Conservation (phyloP, 1,140 invertebrate species). For the Polyergus mexicanus region DNA sequence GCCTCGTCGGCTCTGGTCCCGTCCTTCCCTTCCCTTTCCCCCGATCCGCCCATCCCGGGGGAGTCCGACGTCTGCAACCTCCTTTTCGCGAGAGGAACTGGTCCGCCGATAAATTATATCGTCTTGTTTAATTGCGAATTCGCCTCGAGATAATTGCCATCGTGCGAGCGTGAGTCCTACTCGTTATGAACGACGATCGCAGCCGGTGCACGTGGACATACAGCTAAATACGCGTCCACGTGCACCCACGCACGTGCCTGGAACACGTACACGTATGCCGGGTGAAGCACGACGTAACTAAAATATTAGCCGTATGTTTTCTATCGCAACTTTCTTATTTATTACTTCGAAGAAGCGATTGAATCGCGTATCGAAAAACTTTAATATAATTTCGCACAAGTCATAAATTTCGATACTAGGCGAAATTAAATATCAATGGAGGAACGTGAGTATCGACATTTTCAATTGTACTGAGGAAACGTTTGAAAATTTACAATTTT, state of each 20-base stretch:
- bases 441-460: neutral
- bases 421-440: slow-evolving; percentile 19
- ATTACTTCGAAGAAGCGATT: neutral
- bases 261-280: neutral
- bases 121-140: slow-evolving; percentile 67
- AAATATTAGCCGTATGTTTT: slow-evolving; percentile 13
- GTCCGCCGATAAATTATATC: slow-evolving; percentile 67
- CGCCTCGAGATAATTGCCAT: slow-evolving; percentile 63
- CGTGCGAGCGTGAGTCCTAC: slow-evolving; percentile 24
- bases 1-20: slow-evolving; percentile 37
- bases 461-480: neutral
- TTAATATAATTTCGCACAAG: neutral
- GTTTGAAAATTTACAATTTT: neutral
- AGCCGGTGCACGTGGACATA: slow-evolving; percentile 40
- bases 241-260: slow-evolving; percentile 42
- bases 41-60: too few species aligned
- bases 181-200: slow-evolving; percentile 47
- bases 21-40: neutral
- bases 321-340: slow-evolving; percentile 15
- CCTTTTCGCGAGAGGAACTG: slow-evolving; percentile 57
- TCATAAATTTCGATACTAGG: neutral
- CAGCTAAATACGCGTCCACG: slow-evolving; percentile 30
- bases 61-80: slow-evolving; percentile 27
- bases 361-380: slow-evolving; percentile 1
- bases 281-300: neutral